A percentile compares a stretch with the other conserved stretches of the same genome.
phyloP scores from a whole-genome alignment of 2,888 invertebrate species.

The Eilema depressum region DNA sequence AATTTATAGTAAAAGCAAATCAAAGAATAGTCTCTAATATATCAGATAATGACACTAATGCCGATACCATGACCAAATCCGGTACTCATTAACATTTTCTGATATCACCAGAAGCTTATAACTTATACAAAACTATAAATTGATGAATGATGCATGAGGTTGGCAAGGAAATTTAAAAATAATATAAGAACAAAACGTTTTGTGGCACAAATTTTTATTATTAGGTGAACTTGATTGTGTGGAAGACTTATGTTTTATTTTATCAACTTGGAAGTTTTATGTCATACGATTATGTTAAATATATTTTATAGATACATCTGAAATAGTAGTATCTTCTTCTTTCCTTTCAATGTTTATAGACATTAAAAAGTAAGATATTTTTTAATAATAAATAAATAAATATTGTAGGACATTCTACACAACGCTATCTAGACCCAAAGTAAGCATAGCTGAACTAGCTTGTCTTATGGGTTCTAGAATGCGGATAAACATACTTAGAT shows the following conservation, averaged over 20 bases:
- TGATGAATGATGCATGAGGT: constrained; percentile 79
- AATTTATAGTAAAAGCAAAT: constrained; percentile 54
- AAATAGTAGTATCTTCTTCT: background rate
- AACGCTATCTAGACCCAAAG: too few species aligned
- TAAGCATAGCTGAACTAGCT: too few species aligned
- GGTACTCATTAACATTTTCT: constrained; percentile 76
- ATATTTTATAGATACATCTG: background rate
- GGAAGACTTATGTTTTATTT: constrained; percentile 23
- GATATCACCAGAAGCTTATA: constrained; percentile 80
- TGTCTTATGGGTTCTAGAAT: too few species aligned
- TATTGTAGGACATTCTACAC: too few species aligned
- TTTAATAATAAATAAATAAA: too few species aligned
- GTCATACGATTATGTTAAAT: background rate
- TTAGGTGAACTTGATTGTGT: constrained; percentile 3
- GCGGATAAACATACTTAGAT: too few species aligned
- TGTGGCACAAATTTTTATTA: constrained; percentile 34
- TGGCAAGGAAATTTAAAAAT: constrained; percentile 39
- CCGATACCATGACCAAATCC: constrained; percentile 68
- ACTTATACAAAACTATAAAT: constrained; percentile 71
- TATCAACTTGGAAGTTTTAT: constrained; percentile 15
- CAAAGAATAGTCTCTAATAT: constrained; percentile 61
- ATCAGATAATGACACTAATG: constrained; percentile 76
- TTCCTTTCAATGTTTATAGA: background rate
- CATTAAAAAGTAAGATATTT: background rate
- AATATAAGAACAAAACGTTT: constrained; percentile 50